Percentiles rank a stretch among this genome's conserved stretches.
Evolutionary conservation across 2,888 invertebrate genomes (phyloP).

Genomic region (Sinodicranocentrus sp.): DNA sequence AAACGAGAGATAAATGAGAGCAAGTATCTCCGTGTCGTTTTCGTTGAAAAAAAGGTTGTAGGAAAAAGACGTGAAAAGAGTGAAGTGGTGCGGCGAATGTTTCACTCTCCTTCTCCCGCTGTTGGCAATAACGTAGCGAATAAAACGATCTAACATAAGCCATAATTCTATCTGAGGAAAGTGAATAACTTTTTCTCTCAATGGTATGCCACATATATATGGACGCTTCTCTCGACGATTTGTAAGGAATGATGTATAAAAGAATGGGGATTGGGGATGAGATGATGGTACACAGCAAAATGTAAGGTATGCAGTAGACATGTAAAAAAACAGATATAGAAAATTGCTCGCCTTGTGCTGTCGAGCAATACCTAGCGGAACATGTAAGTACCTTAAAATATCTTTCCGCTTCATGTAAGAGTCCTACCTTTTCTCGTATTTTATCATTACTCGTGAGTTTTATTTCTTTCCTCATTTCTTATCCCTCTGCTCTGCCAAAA

Average conservation of each 20-base stretch:
- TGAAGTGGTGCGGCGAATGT: slow-evolving; percentile 38
- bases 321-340: no score
- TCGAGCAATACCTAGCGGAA: no score
- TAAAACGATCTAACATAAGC: slow-evolving; percentile 65
- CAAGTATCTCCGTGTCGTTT: not conserved
- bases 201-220: not conserved
- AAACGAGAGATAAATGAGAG: not conserved
- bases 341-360: no score
- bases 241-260: slow-evolving; percentile 15
- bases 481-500: slow-evolving; percentile 62
- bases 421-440: slow-evolving; percentile 66
- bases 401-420: slow-evolving; percentile 64
- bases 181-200: slow-evolving; percentile 67
- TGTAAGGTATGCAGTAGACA: no score
- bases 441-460: slow-evolving; percentile 67
- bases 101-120: slow-evolving; percentile 32
- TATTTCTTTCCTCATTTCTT: slow-evolving; percentile 65
- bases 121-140: slow-evolving; percentile 64
- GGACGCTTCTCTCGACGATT: slow-evolving; percentile 12
- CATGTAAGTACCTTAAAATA: slow-evolving; percentile 15
- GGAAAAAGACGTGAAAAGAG: not conserved
- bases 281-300: no score
- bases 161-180: slow-evolving; percentile 66
- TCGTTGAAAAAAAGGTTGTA: slow-evolving; percentile 12
- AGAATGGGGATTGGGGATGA: not conserved